Base-by-base conservation (phyloP, 1,140 invertebrate genomes). In the Drosophila suzukii region DNA sequence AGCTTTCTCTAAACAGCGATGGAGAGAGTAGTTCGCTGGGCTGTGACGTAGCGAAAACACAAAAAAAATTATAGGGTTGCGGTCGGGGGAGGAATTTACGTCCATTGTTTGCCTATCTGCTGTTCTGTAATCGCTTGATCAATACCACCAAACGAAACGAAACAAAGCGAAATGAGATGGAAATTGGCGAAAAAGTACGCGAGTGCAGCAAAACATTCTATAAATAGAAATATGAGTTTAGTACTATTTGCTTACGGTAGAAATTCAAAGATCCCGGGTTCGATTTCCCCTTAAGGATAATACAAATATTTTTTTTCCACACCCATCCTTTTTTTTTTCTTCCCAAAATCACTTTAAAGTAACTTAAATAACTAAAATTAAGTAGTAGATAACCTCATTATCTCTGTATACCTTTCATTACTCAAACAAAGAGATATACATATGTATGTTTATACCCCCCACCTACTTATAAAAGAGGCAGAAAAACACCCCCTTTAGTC, bases 21-120 rank as follows among this genome's bases (percentile, higher is more conserved):
- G 20, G 39, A 43, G 38, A 65, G 20, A 75, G 44, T 24, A 43
- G 46, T 34, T 63, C 72, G 43, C 59, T 75, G 59, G 53, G 46
- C 72, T 51, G 59, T 75, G 51, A 75, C 67, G 51, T 50, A 57
- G 27, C 44, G 13, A 5, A 34, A 32, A 8, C 0, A 32, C 6
- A 8, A 32, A 34, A 44, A 20, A 36, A 39, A 38, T 17, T 15
- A 41, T 4, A 12, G 30, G 46, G 46, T 30, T 46, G 53, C 24
- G 62, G 66, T 75, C n/a, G 66, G 49, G 58, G 63, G 60, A 62
- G 72, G 47, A 61, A 68, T 15, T 38, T 12, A 13, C 38, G 15
- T 27, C 43, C 61, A 73, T 81, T 80, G 61, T 77, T 34, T 61
- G 67, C 44, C 47, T 60, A 67, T 78, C 77, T 81, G 62, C 73